These are phyloP conservation scores for Ligdia adustata DNA, from an alignment of 2,888 invertebrate species.

Conservation along the genomic window DNA sequence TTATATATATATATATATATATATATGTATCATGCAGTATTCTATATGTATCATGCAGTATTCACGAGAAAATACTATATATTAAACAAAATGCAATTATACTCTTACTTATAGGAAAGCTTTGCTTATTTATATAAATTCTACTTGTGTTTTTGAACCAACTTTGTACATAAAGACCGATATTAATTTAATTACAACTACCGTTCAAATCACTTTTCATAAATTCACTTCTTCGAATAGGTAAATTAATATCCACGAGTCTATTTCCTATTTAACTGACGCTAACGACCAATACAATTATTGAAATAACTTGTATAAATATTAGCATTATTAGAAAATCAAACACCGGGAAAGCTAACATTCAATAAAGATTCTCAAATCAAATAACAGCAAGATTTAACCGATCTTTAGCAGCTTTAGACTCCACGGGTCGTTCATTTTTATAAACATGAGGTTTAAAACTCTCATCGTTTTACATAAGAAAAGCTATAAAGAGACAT, in stretches of 20 bases:
- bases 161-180: neutral
- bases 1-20: too few species aligned
- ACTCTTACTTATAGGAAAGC: too few species aligned
- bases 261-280: constrained; percentile 19
- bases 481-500: constrained; percentile 72
- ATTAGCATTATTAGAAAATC: constrained; percentile 42
- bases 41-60: too few species aligned
- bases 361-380: constrained; percentile 40
- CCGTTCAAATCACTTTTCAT: constrained; percentile 13
- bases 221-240: constrained; percentile 11
- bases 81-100: too few species aligned
- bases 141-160: neutral
- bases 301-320: constrained; percentile 39
- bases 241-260: constrained; percentile 17
- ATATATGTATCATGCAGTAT: too few species aligned
- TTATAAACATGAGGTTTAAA: constrained; percentile 67
- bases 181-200: constrained; percentile 8
- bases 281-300: constrained; percentile 19
- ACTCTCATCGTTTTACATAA: constrained; percentile 66
- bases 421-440: constrained; percentile 61
- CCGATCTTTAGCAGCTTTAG: constrained; percentile 8
- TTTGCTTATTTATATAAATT: too few species aligned
- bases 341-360: constrained; percentile 40
- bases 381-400: constrained; percentile 32
- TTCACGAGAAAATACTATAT: too few species aligned